Percentiles rank a stretch among this genome's conserved stretches.
Conservation (phyloP, 2,113 vertebrate genomes). For the Dissostichus mawsoni region DNA sequence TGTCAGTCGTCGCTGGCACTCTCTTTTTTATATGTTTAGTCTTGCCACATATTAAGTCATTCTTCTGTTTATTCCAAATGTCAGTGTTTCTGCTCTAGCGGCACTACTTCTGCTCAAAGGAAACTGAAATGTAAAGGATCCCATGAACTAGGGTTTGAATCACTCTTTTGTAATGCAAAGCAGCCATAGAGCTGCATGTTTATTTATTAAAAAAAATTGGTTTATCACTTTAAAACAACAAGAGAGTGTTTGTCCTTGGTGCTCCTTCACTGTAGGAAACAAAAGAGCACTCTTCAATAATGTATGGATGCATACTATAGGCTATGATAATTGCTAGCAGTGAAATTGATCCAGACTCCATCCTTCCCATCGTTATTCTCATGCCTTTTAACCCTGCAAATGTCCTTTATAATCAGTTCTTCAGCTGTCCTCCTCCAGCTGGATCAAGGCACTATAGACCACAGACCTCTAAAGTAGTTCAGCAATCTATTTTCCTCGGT, state of each 20-base stretch:
- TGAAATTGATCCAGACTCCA: conserved; percentile 16
- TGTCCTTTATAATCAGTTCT: conserved; percentile 37
- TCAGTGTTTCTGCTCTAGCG: background rate
- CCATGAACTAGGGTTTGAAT: conserved; percentile 8
- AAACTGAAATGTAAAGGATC: conserved; percentile 16
- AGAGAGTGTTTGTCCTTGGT: background rate
- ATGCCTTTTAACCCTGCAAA: background rate
- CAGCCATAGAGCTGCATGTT: background rate
- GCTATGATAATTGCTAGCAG: conserved; percentile 19
- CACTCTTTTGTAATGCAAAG: conserved; percentile 22
- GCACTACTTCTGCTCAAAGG: conserved; percentile 4
- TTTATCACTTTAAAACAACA: background rate
- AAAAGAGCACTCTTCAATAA: conserved; percentile 2
- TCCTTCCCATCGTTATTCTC: background rate
- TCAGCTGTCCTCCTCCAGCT: conserved; percentile 22
- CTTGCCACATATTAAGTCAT: background rate
- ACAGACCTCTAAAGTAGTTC: conserved; percentile 36
- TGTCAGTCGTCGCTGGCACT: background rate
- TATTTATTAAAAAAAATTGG: background rate
- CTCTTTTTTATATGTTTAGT: conserved; percentile 23
- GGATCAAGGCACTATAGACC: conserved; percentile 25
- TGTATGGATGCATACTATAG: background rate
- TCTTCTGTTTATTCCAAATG: conserved; percentile 2
- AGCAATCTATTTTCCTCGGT: conserved; percentile 43
- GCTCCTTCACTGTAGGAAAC: background rate